Base-by-base conservation (phyloP, 2,797 vertebrate species). In the Syndactyla subalaris region DNA sequence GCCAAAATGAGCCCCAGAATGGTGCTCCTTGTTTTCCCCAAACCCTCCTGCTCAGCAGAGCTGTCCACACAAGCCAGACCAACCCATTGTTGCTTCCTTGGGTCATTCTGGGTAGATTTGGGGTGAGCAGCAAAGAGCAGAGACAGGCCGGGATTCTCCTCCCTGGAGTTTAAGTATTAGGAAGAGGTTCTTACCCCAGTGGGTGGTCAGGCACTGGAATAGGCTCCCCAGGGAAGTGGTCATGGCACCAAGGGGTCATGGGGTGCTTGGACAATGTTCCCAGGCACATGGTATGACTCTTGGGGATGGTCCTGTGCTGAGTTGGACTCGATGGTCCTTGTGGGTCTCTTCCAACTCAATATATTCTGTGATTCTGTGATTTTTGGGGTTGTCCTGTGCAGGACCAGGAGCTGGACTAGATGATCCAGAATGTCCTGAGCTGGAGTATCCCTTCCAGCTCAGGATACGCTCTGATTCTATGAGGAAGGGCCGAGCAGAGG, bases 141-240 rank as follows among this genome's bases (percentile, higher is more conserved):
- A 78, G 29, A 18, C 12, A 27, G 48, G 23, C 18, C 38, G 39
- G 30, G 34, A 14, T 38, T 3, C 10, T 23, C 36, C n/a, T 39
- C 48, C 5, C 5, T 5, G 45, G 85, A 48, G 16, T 51, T 12
- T 21, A 61, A 52, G 0, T 14, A 0, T 30, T 10, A 0, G 61
- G 68, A 61, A 30, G 34, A 34, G 29, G 52, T 1, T 52, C 41
- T 45, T 20, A n/a, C 13, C 19, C 6, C n/a, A 7, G 3, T 15
- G 48, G 57, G 8, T 8, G 65, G 20, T 8, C 4, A 32, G 36
- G 5, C 10, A 4, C 20, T 2, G 26, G 36, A 8, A 26, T 8
- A 16, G 58, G 43, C 5, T 65, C 22, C 11, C 43, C 62, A 1
- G 2, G 12, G 27, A 10, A 36, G 6, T 1, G 52, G 2, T 9